These are phyloP conservation scores for Heliornis fulica DNA, from an alignment of 2,113 vertebrate genomes.

Conservation along the genomic window DNA sequence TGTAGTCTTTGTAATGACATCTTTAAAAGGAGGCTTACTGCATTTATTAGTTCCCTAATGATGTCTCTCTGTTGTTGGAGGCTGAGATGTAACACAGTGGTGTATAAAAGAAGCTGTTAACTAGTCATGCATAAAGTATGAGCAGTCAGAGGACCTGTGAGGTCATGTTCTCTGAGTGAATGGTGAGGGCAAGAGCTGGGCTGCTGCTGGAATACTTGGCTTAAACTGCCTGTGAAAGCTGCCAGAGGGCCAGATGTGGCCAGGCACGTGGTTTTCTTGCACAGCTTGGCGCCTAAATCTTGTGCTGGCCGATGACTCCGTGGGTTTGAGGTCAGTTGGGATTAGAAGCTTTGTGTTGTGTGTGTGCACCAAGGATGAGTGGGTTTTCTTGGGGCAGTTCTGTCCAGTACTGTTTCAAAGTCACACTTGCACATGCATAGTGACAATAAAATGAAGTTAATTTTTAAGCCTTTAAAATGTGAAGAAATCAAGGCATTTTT, in stretches of 20 bases:
- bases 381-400: background rate
- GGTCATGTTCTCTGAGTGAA: background rate
- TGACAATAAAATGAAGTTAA: background rate
- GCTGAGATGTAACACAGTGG: background rate
- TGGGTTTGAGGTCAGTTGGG: background rate
- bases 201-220: background rate
- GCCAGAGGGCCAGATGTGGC: background rate
- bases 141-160: background rate
- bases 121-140: background rate
- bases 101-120: constrained; percentile 11
- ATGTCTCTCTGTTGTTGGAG: background rate
- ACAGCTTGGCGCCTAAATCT: background rate
- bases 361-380: background rate
- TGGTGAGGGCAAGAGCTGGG: background rate
- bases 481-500: background rate
- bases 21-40: background rate
- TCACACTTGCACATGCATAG: background rate
- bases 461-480: background rate
- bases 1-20: background rate
- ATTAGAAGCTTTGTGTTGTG: background rate
- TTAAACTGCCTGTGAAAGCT: background rate
- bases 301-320: background rate
- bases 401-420: background rate
- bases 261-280: background rate
- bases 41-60: background rate